Percentiles rank a stretch among this genome's conserved stretches.
Conservation (phyloP, 2,113 vertebrate species). For the Pitta sordida region DNA sequence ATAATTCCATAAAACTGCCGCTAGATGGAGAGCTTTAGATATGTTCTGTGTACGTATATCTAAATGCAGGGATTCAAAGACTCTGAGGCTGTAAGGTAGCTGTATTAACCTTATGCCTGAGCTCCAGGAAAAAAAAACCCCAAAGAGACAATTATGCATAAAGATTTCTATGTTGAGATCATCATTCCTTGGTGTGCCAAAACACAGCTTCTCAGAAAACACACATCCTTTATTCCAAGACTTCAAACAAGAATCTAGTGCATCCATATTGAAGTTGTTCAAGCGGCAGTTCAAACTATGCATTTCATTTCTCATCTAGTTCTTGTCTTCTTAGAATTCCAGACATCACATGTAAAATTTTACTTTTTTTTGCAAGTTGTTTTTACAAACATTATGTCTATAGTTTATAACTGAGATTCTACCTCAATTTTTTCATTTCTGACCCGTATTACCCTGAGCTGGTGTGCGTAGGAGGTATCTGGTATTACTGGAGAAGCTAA, state of each 20-base stretch:
- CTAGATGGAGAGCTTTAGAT: conserved; percentile 61
- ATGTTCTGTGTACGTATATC: background rate
- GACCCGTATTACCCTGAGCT: background rate
- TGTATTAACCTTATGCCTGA: background rate
- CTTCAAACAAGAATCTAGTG: background rate
- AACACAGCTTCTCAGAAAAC: background rate
- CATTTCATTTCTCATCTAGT: background rate
- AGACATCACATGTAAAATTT: background rate
- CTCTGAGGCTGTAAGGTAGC: background rate
- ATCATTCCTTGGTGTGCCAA: background rate
- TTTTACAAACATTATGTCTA: background rate
- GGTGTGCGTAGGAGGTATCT: background rate
- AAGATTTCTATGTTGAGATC: background rate
- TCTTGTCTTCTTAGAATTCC: background rate
- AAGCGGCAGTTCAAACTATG: background rate
- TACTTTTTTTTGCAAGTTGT: background rate
- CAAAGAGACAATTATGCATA: background rate
- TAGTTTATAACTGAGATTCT: background rate
- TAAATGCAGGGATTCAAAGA: background rate
- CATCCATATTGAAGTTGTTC: background rate
- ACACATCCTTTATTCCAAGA: background rate
- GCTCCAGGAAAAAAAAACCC: background rate
- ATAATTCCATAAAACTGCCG: background rate
- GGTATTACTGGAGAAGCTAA: background rate
- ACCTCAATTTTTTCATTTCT: background rate